Evolutionary conservation across 2,888 invertebrate genomes (phyloP).

Genomic region (Hirtodrosophila trivittata): DNA sequence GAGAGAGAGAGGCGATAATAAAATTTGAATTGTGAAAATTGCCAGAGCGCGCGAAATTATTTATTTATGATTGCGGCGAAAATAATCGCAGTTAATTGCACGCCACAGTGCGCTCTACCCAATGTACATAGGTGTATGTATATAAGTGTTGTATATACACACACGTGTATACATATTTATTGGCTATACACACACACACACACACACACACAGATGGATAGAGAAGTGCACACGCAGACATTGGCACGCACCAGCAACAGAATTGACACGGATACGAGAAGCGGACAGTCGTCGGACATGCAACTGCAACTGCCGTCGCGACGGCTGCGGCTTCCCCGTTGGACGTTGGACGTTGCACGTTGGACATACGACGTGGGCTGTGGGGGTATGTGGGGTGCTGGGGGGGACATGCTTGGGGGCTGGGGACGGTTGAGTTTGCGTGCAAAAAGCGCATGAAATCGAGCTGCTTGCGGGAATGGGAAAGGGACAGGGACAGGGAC

Average conservation of each 20-base stretch:
- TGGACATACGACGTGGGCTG: conserved; percentile 8
- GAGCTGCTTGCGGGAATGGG: conserved; percentile 38
- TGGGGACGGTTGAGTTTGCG: conserved; percentile 56
- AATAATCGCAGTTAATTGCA: conserved; percentile 82
- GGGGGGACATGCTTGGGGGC: not conserved
- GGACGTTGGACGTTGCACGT: conserved; percentile 32
- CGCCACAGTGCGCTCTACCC: conserved; percentile 51
- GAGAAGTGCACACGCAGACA: conserved; percentile 34
- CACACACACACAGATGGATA: conserved; percentile 26
- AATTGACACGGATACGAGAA: conserved; percentile 38
- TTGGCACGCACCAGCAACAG: conserved; percentile 33
- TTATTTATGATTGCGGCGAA: conserved; percentile 81
- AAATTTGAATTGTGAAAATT: conserved; percentile 79
- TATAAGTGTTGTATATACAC: conserved; percentile 7
- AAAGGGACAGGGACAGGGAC: conserved; percentile 5
- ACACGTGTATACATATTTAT: conserved; percentile 7
- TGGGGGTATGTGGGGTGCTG: not conserved
- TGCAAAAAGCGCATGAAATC: conserved; percentile 73
- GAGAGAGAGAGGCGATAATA: conserved; percentile 59
- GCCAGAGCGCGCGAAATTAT: conserved; percentile 79
- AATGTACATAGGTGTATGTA: conserved; percentile 19
- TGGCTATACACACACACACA: conserved; percentile 22
- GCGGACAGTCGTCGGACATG: conserved; percentile 59
- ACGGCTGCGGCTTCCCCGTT: conserved; percentile 65
- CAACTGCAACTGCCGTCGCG: conserved; percentile 51